phyloP scores from a whole-genome alignment of 2,797 vertebrate species.

The Peromyscus eremicus region DNA sequence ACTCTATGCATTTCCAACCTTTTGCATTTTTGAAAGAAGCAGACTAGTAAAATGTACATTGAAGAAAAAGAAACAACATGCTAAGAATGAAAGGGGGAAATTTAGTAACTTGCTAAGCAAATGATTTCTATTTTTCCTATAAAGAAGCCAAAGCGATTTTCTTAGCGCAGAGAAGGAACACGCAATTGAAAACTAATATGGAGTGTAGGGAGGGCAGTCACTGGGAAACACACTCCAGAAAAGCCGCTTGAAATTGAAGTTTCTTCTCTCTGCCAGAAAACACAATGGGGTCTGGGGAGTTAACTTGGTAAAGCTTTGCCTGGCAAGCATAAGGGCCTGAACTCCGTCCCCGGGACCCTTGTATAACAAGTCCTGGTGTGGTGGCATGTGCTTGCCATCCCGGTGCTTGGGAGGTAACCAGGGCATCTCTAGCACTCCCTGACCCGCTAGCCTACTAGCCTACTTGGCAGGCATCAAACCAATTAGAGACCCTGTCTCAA shows the following conservation, averaged over 20 bases:
- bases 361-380: not conserved
- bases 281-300: not conserved
- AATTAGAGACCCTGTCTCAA: not conserved
- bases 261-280: not conserved
- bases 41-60: not conserved
- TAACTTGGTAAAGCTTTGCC: not conserved
- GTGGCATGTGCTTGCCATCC: not conserved
- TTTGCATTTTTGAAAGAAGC: not conserved
- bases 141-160: constrained; percentile 37
- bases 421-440: not conserved
- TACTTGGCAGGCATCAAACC: not conserved
- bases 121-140: constrained; percentile 22
- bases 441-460: no score
- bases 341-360: not conserved
- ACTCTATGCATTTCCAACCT: not conserved
- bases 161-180: not conserved
- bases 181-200: not conserved
- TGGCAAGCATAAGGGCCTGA: not conserved
- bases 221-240: not conserved
- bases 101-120: constrained; percentile 25
- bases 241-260: not conserved
- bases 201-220: not conserved
- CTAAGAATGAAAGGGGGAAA: not conserved
- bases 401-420: not conserved
- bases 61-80: not conserved